Conservation (phyloP, 2,113 vertebrate genomes). For the Pachypanchax playfairii region DNA sequence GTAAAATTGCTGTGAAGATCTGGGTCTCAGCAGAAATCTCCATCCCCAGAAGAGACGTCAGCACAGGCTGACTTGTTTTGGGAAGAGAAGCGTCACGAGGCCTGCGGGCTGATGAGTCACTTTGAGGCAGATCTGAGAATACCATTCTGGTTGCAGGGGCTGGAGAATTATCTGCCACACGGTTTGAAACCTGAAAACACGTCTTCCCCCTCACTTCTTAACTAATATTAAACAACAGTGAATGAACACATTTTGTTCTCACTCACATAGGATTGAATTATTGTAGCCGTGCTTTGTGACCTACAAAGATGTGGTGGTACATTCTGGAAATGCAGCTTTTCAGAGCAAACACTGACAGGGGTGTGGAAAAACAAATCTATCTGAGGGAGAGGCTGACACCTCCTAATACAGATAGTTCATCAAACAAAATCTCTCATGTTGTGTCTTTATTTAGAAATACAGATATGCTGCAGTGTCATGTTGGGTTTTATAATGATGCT, state of each 20-base stretch:
- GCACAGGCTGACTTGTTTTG: conserved; percentile 52
- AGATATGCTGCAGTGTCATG: too few relatives aligned
- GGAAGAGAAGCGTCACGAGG: conserved; percentile 34
- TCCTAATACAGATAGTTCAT: too few relatives aligned
- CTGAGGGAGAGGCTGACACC: too few relatives aligned
- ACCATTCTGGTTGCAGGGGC: conserved; percentile 61
- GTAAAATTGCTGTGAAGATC: conserved; percentile 58
- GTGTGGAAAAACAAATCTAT: too few relatives aligned
- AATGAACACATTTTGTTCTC: conserved; percentile 45
- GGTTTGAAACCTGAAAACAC: conserved; percentile 52
- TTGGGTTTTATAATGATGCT: too few relatives aligned
- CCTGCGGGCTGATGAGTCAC: conserved; percentile 67
- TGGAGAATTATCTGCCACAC: conserved; percentile 55
- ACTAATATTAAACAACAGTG: conserved; percentile 55
- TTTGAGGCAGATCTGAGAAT: conserved; percentile 72
- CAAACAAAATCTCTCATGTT: too few relatives aligned
- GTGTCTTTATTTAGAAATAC: too few relatives aligned
- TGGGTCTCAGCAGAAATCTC: conserved; percentile 50
- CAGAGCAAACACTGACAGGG: too few relatives aligned
- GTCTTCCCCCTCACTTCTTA: conserved; percentile 33
- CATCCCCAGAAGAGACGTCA: conserved; percentile 55
- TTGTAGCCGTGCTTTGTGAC: conserved; percentile 7
- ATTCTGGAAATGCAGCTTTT: neutral
- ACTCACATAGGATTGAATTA: conserved; percentile 42
- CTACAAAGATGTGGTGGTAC: neutral